These are phyloP conservation scores for Lasioglossum vierecki DNA, from an alignment of 2,888 invertebrate species.

Conservation along the genomic window DNA sequence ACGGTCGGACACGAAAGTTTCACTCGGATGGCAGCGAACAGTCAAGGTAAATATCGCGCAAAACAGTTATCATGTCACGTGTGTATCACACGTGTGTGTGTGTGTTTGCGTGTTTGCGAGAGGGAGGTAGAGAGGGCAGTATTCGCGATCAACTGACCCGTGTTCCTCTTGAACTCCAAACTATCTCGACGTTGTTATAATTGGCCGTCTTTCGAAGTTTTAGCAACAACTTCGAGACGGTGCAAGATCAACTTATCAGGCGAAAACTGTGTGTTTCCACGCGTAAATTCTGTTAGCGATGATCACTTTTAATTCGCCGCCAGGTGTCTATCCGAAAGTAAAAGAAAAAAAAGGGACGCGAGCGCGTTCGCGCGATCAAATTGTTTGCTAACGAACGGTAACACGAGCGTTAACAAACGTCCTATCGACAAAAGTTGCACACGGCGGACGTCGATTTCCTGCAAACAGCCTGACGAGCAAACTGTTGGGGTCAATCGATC, in stretches of 20 bases:
- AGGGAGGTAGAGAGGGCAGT: neutral
- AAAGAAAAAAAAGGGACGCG: neutral
- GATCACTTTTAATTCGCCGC: neutral
- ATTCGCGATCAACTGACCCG: neutral
- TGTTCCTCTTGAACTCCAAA: slow-evolving; percentile 17
- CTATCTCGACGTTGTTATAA: neutral
- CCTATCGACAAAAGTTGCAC: neutral
- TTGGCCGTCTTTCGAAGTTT: slow-evolving; percentile 6
- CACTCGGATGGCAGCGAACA: slow-evolving; percentile 12
- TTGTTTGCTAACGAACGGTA: slow-evolving; percentile 28
- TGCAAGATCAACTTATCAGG: neutral
- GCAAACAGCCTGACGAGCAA: neutral
- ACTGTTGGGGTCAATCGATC: slow-evolving; percentile 24
- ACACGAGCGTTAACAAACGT: neutral
- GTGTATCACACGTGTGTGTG: neutral
- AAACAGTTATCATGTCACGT: slow-evolving; percentile 11
- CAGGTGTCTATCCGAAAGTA: neutral
- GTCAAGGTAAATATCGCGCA: neutral
- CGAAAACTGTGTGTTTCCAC: neutral
- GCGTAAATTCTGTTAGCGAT: neutral
- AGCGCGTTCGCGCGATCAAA: neutral
- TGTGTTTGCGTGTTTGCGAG: no score
- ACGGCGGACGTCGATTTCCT: neutral
- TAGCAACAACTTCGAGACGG: neutral
- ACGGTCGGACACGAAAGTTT: slow-evolving; percentile 27